Evolutionary conservation across 2,113 vertebrate genomes (phyloP).

Genomic region (Psophia crepitans): DNA sequence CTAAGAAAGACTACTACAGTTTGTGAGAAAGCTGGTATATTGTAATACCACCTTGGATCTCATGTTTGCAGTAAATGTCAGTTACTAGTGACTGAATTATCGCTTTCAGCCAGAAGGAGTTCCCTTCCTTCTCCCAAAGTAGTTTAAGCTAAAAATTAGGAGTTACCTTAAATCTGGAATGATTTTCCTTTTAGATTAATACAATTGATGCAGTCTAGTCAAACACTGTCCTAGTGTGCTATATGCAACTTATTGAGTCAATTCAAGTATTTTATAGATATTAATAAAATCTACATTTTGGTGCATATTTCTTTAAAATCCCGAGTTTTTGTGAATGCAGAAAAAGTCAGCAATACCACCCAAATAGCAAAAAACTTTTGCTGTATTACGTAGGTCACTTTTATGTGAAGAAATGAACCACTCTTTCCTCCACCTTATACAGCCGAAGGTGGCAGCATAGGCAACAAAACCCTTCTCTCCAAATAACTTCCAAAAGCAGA

Average conservation of each 20-base stretch:
- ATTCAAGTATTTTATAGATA: background rate
- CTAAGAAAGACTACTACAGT: background rate
- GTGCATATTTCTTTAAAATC: background rate
- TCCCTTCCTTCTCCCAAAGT: too few species aligned
- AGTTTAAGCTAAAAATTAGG: background rate
- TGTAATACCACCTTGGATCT: background rate
- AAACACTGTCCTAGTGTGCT: background rate
- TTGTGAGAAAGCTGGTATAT: background rate
- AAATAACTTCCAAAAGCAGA: background rate
- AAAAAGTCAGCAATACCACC: background rate
- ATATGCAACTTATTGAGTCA: conserved; percentile 29
- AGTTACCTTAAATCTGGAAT: background rate
- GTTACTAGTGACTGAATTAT: background rate
- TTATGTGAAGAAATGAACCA: background rate
- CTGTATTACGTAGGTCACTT: background rate
- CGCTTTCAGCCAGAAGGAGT: background rate
- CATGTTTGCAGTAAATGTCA: background rate
- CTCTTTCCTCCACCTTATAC: background rate
- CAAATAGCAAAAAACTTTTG: background rate
- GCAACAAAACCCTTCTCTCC: background rate
- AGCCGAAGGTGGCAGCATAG: background rate
- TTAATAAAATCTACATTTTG: background rate
- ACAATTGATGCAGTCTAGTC: background rate
- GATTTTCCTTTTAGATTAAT: background rate
- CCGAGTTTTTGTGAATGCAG: background rate